Conservation (phyloP, 2,888 invertebrate species). For the Dinocampus coccinellae region DNA sequence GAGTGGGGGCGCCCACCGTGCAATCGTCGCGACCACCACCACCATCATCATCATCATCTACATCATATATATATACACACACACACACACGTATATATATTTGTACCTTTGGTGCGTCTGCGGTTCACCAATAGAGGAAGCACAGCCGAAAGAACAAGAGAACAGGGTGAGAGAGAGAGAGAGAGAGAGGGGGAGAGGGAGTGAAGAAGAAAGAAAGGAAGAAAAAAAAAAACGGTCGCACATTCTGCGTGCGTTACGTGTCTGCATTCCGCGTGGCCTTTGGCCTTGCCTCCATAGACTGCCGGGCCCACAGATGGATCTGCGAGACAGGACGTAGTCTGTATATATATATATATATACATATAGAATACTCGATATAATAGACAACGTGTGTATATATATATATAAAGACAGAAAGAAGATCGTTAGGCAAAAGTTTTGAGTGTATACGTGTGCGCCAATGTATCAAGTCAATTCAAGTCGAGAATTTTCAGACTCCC, state of each 20-base stretch:
- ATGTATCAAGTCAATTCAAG: slow-evolving; percentile 26
- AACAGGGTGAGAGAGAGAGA: neutral
- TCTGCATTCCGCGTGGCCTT: slow-evolving; percentile 65
- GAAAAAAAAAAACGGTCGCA: slow-evolving; percentile 29
- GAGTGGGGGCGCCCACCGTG: neutral
- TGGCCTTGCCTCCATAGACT: slow-evolving; percentile 50
- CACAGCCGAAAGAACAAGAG: slow-evolving; percentile 9
- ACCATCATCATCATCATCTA: too few species aligned
- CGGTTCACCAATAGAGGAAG: slow-evolving; percentile 9
- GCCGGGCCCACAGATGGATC: slow-evolving; percentile 27
- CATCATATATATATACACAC: neutral
- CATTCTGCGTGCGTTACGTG: slow-evolving; percentile 67
- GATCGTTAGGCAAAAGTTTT: slow-evolving; percentile 29
- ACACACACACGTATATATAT: neutral
- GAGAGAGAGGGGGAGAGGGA: slow-evolving; percentile 4
- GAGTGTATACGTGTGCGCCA: slow-evolving; percentile 14
- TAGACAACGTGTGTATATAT: neutral
- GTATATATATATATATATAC: neutral
- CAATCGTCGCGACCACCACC: neutral
- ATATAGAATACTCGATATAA: neutral
- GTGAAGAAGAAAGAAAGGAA: neutral
- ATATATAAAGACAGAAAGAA: neutral
- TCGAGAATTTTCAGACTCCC: neutral
- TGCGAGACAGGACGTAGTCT: neutral
- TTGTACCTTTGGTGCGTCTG: neutral